Base-by-base conservation (phyloP, 2,797 vertebrate species). In the Karalla daura region DNA sequence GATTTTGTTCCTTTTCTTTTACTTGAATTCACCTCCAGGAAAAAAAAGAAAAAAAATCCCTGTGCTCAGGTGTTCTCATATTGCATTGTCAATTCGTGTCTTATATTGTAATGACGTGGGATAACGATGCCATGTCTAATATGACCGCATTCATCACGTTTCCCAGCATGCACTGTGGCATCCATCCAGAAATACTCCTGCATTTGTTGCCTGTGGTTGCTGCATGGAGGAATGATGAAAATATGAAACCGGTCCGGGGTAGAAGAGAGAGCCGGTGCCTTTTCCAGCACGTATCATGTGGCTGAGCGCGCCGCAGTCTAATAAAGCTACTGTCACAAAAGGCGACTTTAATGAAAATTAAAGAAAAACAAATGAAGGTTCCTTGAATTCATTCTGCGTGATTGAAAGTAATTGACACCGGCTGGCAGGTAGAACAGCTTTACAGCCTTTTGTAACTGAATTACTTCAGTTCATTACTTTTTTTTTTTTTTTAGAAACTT, bases 1-100 rank as follows among this genome's bases (percentile, higher is more conserved):
- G 20, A n/a, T 51, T 79, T 78, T 71, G 49, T 81, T 66, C 76
- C 45, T 52, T 18, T 11, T 59, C 37, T 67, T 28, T 40, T 59
- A 11, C 2, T 18, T 28, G 27, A 59, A 56, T 53, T 23, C 5
- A 59, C 30, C 55, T 67, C 52, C 21, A 45, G 7, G 7, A 58
- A 60, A 61, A 32, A n/a, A n/a, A n/a, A n/a, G n/a, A n/a, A n/a
- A n/a, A n/a, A n/a, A n/a, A n/a, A n/a, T n/a, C 20, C 39, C 6
- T 1, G 45, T 44, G 69, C 15, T 50, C 24, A 21, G 28, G 33
- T 46, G 23, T 35, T 50, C 24, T 58, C 17, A 23, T 25, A 47
- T 10, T 51, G 4, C 32, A 11, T 49, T n/a, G 68, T 62, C 5
- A 47, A 12, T 76, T 62, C 70, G 2, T 15, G 18, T 61, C n/a